Base-by-base conservation (phyloP, 1,140 invertebrate genomes). In the Bombus sylvicola region DNA sequence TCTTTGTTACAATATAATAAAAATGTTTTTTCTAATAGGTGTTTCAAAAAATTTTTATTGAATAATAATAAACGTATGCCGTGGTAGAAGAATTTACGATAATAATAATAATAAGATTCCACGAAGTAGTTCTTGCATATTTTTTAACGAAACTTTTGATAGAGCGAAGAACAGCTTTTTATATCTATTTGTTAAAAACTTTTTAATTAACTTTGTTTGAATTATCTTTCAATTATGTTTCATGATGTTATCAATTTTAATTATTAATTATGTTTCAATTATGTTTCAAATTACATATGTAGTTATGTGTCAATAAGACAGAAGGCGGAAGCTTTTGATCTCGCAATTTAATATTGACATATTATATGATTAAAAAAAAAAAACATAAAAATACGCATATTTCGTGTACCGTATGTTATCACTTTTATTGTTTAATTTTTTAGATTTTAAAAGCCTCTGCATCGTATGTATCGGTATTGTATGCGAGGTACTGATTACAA, bases 401-500 rank as follows among this genome's bases (percentile, higher is more conserved):
- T n/a, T 47, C 28, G 2, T 76, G 18, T 53, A 57, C 10, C 22
- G 12, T 37, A n/a, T 43, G 10, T 12, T 25, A 75, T 41, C 28
- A 12, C 39, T 37, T 59, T 71, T 43, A 59, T 57, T 13, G 59
- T 72, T 53, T 53, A 22, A 53, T 53, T 72, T 88, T 88, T 4
- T 79, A 88, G 87, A 66, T 88, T 13, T 10, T 89, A 37, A 89
- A 81, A 31, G 66, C 77, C 10, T 89, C 87, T 47, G 76, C 66
- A 28, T 89, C 88, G 5, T 89, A 89, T 10, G 12, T 85, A 2
- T 89, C 87, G 6, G 47, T 89, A 72, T 47, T 89, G 10, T 62
- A 76, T 22, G 77, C 88, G 2, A 81, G 85, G 47, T 85, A 79
- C 39, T 89, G 28, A 89, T 22, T 47, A 47, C 22, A 2, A 31